phyloP scores from a whole-genome alignment of 2,797 vertebrate genomes.

The Xenops minutus region DNA sequence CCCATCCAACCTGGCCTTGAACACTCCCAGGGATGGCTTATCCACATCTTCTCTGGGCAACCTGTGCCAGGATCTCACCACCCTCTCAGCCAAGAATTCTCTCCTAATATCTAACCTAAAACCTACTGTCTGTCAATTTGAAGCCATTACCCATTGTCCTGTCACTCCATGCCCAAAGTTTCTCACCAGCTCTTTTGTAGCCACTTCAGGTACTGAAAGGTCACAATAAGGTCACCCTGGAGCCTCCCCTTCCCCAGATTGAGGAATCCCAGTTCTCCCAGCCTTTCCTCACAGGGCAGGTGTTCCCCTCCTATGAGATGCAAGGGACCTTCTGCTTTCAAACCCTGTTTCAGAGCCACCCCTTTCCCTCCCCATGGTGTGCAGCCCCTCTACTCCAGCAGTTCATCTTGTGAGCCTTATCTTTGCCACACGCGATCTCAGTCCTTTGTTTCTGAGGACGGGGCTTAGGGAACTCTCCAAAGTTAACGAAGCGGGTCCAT shows the following conservation, averaged over 20 bases:
- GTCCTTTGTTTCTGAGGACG: background rate
- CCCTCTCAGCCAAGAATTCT: background rate
- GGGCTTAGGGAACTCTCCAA: background rate
- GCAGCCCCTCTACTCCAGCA: background rate
- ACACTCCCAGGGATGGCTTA: background rate
- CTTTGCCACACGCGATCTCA: background rate
- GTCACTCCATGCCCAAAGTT: background rate
- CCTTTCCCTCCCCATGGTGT: background rate
- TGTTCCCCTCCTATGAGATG: background rate
- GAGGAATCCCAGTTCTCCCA: background rate
- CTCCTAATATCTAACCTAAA: background rate
- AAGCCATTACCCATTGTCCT: background rate
- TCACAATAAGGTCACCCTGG: background rate
- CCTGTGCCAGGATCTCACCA: accelerated
- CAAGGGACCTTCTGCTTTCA: background rate
- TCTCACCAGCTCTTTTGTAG: background rate
- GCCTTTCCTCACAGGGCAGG: background rate
- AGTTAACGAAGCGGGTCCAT: background rate
- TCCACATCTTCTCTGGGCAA: background rate
- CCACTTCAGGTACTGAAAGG: background rate
- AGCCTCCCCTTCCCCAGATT: background rate
- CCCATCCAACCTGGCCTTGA: accelerated
- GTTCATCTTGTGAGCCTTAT: background rate
- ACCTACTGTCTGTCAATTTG: background rate
- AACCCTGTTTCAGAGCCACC: background rate